These are phyloP conservation scores for Apoderus coryli DNA, from an alignment of 2,888 invertebrate species.

Conservation along the genomic window DNA sequence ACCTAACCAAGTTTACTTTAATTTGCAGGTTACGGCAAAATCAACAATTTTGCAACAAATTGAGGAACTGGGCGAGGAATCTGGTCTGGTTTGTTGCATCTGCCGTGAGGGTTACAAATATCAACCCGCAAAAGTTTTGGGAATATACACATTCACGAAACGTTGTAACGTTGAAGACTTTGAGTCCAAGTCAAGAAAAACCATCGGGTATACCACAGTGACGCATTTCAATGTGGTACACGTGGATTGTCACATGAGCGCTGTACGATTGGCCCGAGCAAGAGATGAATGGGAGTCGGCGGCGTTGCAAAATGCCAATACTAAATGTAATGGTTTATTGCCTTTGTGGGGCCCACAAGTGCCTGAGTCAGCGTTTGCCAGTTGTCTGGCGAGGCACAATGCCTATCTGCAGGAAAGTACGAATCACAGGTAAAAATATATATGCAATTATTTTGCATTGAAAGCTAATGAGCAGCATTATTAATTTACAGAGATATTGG, in stretches of 20 bases:
- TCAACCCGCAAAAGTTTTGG: slow-evolving; percentile 84
- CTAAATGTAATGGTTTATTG: slow-evolving; percentile 89
- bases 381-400: slow-evolving; percentile 83
- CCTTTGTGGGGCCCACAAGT: slow-evolving; percentile 96
- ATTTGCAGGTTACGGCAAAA: slow-evolving; percentile 61
- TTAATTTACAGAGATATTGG: slow-evolving; percentile 56
- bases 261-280: slow-evolving; percentile 51
- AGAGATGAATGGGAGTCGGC: slow-evolving; percentile 98
- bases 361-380: slow-evolving; percentile 83
- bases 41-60: slow-evolving; percentile 83
- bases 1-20: too few species aligned
- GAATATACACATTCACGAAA: slow-evolving; percentile 94
- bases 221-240: slow-evolving; percentile 98
- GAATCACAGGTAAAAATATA: slow-evolving; percentile 42
- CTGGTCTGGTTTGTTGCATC: slow-evolving; percentile 91
- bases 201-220: slow-evolving; percentile 79
- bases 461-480: neutral
- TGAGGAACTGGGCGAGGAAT: slow-evolving; percentile 90
- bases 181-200: slow-evolving; percentile 59
- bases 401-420: slow-evolving; percentile 65
- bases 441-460: too few species aligned
- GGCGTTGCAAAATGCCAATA: slow-evolving; percentile 94
- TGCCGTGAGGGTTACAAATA: slow-evolving; percentile 96
- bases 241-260: slow-evolving; percentile 95
- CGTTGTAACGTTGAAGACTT: slow-evolving; percentile 87